These are phyloP conservation scores for Anolis sagrei DNA, from an alignment of 2,113 vertebrate genomes.

Conservation along the genomic window DNA sequence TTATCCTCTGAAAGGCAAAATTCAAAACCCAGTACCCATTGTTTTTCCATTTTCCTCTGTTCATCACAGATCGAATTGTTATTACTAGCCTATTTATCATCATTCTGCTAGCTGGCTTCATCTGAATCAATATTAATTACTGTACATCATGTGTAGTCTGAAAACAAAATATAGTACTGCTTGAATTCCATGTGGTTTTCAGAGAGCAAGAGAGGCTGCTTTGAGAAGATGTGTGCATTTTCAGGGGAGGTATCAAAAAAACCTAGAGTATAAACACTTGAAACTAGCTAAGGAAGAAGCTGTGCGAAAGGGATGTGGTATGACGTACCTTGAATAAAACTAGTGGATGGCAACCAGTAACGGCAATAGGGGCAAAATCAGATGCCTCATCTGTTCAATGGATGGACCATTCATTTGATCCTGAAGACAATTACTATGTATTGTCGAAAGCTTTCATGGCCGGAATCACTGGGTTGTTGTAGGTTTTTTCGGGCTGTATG, in stretches of 20 bases:
- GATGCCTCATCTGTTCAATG: too few species aligned
- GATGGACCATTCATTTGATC: too few species aligned
- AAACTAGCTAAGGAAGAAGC: background rate
- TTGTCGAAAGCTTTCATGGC: too few species aligned
- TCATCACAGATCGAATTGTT: conserved; percentile 67
- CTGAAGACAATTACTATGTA: too few species aligned
- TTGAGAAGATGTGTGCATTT: background rate
- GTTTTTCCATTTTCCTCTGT: conserved; percentile 53
- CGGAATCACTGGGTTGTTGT: too few species aligned
- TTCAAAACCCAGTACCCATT: conserved; percentile 51
- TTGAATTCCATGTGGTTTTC: conserved; percentile 15
- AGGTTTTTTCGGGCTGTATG: too few species aligned
- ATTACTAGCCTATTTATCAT: conserved; percentile 69
- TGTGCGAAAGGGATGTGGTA: background rate
- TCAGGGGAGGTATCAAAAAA: background rate
- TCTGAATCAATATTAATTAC: conserved; percentile 73
- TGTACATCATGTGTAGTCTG: conserved; percentile 58
- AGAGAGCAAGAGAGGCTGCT: background rate
- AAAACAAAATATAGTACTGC: conserved; percentile 8
- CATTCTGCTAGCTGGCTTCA: conserved; percentile 54
- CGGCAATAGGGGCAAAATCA: too few species aligned
- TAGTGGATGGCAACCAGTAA: background rate
- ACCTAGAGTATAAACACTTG: background rate
- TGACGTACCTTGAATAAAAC: background rate
- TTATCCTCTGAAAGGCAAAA: conserved; percentile 32